A percentile compares a stretch with the other conserved stretches of the same genome.
phyloP scores from a whole-genome alignment of 1,140 invertebrate species.

The Zelostemma sp. region DNA sequence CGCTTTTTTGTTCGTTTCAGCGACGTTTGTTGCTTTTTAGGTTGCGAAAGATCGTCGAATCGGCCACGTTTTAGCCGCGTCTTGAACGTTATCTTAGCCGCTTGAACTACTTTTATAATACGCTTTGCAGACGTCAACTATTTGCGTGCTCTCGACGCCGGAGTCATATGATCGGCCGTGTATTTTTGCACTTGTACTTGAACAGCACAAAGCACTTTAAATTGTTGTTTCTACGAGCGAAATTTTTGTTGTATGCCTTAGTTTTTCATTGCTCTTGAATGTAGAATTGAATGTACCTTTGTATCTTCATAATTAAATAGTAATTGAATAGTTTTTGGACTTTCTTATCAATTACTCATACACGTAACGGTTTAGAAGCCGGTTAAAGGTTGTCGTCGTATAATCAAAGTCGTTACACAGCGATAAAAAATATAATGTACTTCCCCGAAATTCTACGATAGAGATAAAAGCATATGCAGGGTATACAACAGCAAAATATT shows the following conservation, averaged over 20 bases:
- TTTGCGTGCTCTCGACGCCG: background rate
- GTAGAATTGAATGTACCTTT: no score
- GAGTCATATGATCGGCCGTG: background rate
- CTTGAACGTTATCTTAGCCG: background rate
- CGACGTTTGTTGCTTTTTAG: background rate
- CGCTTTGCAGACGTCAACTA: background rate
- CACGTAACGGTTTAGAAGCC: no score
- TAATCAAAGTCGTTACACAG: no score
- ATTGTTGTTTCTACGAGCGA: background rate
- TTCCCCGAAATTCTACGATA: background rate
- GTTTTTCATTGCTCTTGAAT: no score
- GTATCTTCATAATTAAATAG: no score
- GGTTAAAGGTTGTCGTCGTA: no score
- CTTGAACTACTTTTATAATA: slow-evolving; percentile 2
- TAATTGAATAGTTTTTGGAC: no score
- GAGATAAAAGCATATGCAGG: no score
- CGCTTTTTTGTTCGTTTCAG: background rate
- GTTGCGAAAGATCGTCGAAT: background rate
- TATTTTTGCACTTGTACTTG: background rate
- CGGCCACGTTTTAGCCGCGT: no score
- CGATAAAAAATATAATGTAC: background rate
- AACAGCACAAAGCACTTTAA: background rate
- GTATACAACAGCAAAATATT: no score
- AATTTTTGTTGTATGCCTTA: no score
- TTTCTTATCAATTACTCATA: background rate